phyloP scores from a whole-genome alignment of 92 coral and sea anemone species.

The Phymanthus crucifer region DNA sequence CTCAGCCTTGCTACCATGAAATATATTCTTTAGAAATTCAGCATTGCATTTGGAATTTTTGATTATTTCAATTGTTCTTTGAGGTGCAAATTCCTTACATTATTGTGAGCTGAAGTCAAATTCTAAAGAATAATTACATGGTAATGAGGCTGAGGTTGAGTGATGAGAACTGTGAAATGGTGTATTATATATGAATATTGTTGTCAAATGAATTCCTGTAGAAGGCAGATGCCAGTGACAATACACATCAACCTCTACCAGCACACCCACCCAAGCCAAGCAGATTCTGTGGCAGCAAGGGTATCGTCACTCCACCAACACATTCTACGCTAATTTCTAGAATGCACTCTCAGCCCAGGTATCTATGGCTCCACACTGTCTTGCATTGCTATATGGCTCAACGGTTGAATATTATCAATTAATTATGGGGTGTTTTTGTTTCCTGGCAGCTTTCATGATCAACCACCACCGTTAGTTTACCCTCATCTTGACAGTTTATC shows the following conservation, averaged over 20 bases:
- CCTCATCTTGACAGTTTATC: conserved; percentile 81
- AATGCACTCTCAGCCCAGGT: conserved; percentile 57
- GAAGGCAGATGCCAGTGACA: conserved; percentile 68
- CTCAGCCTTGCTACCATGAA: too few species aligned
- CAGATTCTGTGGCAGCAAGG: conserved; percentile 71
- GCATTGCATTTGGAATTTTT: too few species aligned
- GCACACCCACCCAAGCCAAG: conserved; percentile 82
- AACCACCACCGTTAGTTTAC: conserved; percentile 29
- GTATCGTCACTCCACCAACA: conserved; percentile 76
- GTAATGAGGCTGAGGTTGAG: too few species aligned
- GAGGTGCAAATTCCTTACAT: too few species aligned
- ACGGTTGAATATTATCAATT: background rate
- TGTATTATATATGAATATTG: background rate
- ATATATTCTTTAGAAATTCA: too few species aligned
- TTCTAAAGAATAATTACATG: too few species aligned
- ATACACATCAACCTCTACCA: conserved; percentile 69
- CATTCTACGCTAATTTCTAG: conserved; percentile 68
- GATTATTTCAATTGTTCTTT: too few species aligned
- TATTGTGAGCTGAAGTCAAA: too few species aligned
- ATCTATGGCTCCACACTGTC: background rate
- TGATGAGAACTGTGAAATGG: too few species aligned
- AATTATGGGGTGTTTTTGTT: background rate
- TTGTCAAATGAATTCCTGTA: conserved; percentile 26
- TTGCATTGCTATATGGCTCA: background rate
- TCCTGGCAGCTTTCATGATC: conserved; percentile 48